Evolutionary conservation across 2,113 vertebrate species (phyloP).

Genomic region (Circaetus cinerascens): DNA sequence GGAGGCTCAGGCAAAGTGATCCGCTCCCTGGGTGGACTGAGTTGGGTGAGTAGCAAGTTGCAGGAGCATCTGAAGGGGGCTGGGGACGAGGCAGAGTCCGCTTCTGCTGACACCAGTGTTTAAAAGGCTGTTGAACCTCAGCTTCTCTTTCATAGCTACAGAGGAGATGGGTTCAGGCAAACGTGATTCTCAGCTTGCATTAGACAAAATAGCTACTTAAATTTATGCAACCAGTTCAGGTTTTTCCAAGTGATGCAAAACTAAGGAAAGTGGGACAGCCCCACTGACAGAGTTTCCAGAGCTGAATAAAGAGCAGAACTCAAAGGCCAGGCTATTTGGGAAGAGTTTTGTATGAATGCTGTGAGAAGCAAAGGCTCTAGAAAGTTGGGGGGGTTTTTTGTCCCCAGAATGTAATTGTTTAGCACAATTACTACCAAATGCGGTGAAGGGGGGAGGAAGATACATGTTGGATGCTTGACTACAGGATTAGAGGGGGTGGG

Average conservation of each 20-base stretch:
- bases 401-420: neutral
- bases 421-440: neutral
- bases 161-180: neutral
- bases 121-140: neutral
- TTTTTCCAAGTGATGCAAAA: neutral
- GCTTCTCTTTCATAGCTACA: neutral
- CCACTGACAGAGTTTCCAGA: neutral
- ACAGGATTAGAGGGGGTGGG: neutral
- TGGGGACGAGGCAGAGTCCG: neutral
- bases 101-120: neutral
- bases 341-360: neutral
- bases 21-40: neutral
- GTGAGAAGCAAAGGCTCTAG: neutral
- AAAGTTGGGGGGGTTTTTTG: neutral
- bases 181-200: neutral
- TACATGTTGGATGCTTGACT: accelerated
- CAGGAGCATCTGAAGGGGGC: neutral
- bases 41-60: neutral
- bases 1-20: neutral
- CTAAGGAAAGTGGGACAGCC: neutral
- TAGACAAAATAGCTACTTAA: neutral
- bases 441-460: neutral
- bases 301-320: neutral
- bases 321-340: neutral
- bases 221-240: neutral